Evolutionary conservation across 2,113 vertebrate species (phyloP), one percentile per base, ranked within the genome.

Genomic region (Brevimyrus niger): DNA sequence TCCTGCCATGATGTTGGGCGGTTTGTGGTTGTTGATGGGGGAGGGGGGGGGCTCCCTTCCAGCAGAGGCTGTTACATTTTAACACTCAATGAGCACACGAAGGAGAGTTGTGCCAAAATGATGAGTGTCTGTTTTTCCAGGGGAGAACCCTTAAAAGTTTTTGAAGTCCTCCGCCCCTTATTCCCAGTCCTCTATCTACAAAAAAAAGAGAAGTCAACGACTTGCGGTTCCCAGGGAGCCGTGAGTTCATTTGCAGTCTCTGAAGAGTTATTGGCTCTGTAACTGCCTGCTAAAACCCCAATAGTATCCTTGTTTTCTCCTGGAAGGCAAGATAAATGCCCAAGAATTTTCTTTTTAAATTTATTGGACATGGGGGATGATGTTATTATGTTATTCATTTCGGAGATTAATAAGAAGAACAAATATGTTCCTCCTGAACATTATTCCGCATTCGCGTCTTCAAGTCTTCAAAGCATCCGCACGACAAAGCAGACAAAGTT

Each of bases 291-390:
- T 58, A 47, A 84, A 89, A 10, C 13, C 88, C 80, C 51, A 42
- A 19, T 10, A 23, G 73, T 47, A 50, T 58, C 13, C 80, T 84
- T 55, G 38, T 83, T 61, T 89, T 46, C 88, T 53, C 73, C 88
- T 84, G 48, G 76, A 84, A 82, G 69, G 69, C 47, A 82, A 88
- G 61, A 89, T n/a, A 27, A 85, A 89, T 61, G 44, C 88, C 80
- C 21, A 89, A 85, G 65, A 65, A 85, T 84, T 61, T 61, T 31
- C 53, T 44, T 85, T 61, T 58, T 61, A 53, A 84, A 89, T 89
- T 84, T 89, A 58, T 61, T 58, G 88, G 46, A 10, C 88, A 89
- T 7, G 9, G 15, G 53, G 35, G 80, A 61, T 58, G 80, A 84
- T 84, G 31, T 80, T 73, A 44, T 89, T 61, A 10, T 31, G 76